These are phyloP conservation scores for Barnardius zonarius DNA, from an alignment of 2,113 vertebrate species.

Conservation along the genomic window DNA sequence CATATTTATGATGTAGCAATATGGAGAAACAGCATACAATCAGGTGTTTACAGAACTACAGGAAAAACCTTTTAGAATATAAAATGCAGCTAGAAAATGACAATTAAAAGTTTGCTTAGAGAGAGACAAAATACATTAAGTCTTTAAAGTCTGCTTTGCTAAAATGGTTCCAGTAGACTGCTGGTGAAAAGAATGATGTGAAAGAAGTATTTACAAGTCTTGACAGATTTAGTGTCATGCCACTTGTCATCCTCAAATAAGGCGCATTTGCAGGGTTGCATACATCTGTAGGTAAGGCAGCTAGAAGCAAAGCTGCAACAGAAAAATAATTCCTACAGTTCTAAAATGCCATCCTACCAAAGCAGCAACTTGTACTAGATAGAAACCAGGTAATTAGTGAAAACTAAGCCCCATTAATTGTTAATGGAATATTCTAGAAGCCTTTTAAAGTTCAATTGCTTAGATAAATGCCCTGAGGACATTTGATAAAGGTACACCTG, in stretches of 20 bases:
- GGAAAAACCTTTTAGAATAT: neutral
- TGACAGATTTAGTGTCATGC: neutral
- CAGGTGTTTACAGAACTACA: neutral
- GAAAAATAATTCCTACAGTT: neutral
- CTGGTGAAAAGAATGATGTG: neutral
- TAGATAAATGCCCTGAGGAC: conserved; percentile 32
- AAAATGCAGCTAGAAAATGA: neutral
- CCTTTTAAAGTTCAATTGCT: conserved; percentile 31
- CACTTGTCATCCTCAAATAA: neutral
- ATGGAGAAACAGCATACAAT: neutral
- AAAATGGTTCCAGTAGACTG: neutral
- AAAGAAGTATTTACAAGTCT: neutral
- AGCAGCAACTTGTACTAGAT: neutral
- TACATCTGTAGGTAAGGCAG: neutral
- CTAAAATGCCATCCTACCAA: neutral
- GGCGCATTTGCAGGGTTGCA: neutral
- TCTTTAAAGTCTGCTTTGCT: neutral
- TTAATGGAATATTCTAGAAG: conserved; percentile 14
- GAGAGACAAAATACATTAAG: neutral
- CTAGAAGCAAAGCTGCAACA: neutral
- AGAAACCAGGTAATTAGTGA: conserved; percentile 30
- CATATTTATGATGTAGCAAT: neutral
- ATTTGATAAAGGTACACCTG: conserved; percentile 9
- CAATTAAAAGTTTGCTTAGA: neutral
- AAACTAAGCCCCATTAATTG: neutral